These are phyloP conservation scores for Numenius phaeopus DNA, from an alignment of 2,797 vertebrate species.

Conservation along the genomic window DNA sequence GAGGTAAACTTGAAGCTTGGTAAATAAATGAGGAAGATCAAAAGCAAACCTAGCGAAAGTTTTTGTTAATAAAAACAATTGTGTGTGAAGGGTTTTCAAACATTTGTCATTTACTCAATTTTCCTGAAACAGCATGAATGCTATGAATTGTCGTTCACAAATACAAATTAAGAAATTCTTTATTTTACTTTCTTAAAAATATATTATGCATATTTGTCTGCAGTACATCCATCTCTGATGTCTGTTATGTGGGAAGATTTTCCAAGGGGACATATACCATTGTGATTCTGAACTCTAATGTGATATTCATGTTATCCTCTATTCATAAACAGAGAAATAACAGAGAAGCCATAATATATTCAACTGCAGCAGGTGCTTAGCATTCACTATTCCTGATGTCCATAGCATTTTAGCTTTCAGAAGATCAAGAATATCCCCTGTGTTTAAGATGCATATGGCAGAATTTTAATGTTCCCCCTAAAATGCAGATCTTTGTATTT, in stretches of 20 bases:
- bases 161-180: background rate
- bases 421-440: constrained; percentile 26
- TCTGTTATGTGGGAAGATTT: background rate
- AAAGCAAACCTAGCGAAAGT: background rate
- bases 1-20: background rate
- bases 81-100: background rate
- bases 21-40: background rate
- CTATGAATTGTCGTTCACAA: background rate
- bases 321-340: background rate
- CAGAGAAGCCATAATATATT: background rate
- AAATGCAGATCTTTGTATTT: constrained; percentile 37
- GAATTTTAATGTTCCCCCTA: background rate
- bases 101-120: background rate
- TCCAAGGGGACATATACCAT: background rate
- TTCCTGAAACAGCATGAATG: background rate
- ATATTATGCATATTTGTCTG: background rate
- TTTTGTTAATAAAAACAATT: background rate
- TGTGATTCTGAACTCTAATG: background rate
- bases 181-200: background rate
- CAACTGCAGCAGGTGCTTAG: background rate
- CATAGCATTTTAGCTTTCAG: background rate
- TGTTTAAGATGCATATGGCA: constrained; percentile 22
- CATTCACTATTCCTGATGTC: background rate
- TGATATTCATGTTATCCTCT: background rate
- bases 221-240: background rate